Percentiles rank a stretch among this genome's conserved stretches.
phyloP scores from a whole-genome alignment of 2,888 invertebrate species.

The Ennomos erosarius region DNA sequence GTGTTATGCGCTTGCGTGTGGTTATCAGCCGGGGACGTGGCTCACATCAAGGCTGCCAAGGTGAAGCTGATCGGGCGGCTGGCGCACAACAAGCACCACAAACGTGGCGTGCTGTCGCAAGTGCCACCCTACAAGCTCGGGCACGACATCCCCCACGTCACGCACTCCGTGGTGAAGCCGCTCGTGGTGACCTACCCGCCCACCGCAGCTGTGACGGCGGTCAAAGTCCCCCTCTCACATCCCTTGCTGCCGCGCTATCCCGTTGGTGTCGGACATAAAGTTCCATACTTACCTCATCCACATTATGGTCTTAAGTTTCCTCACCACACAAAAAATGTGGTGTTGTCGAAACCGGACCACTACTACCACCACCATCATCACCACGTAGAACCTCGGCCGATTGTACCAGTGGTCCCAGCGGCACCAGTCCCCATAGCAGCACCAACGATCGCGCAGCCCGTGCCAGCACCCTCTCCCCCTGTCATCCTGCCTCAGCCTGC shows the following conservation, averaged over 20 bases:
- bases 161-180: constrained; percentile 79
- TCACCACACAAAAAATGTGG: constrained; percentile 61
- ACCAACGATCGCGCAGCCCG: constrained; percentile 58
- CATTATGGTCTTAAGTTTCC: constrained; percentile 72
- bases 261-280: constrained; percentile 66
- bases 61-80: constrained; percentile 62
- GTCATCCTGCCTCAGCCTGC: constrained; percentile 53
- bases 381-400: constrained; percentile 67
- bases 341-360: constrained; percentile 64
- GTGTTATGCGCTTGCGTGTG: constrained; percentile 67
- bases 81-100: constrained; percentile 64
- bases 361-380: constrained; percentile 79
- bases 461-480: constrained; percentile 62
- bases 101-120: constrained; percentile 69
- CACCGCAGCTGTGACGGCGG: constrained; percentile 72
- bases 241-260: constrained; percentile 64
- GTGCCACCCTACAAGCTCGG: constrained; percentile 80
- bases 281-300: constrained; percentile 63
- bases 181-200: constrained; percentile 78
- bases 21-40: constrained; percentile 59
- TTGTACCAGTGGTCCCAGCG: constrained; percentile 61
- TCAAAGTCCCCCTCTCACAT: constrained; percentile 73
- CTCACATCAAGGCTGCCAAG: constrained; percentile 66
- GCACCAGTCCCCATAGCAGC: constrained; percentile 53
- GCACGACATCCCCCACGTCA: constrained; percentile 76